Percentiles rank a stretch among this genome's conserved stretches.
phyloP scores from a whole-genome alignment of 1,140 invertebrate species.

The Mycetomoellerius zeteki region DNA sequence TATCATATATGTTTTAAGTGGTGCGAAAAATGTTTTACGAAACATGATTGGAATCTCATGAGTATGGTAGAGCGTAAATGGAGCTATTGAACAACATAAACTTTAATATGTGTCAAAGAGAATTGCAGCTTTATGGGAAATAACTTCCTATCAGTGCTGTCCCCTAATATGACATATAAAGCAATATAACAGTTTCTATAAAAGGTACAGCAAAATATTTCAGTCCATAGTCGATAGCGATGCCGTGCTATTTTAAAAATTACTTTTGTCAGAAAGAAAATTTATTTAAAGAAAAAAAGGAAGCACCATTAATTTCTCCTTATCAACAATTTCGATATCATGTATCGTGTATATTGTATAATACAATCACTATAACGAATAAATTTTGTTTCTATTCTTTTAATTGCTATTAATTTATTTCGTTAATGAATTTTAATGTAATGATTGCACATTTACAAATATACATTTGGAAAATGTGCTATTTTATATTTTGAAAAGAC shows the following conservation, averaged over 20 bases:
- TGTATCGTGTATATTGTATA: background rate
- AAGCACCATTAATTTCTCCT: background rate
- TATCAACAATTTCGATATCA: background rate
- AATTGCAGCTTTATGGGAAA: constrained; percentile 57
- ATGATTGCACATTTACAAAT: background rate
- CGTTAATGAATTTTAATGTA: background rate
- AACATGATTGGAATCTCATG: constrained; percentile 22
- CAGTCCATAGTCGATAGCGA: background rate
- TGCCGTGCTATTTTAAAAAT: background rate
- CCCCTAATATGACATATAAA: constrained; percentile 45
- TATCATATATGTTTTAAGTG: background rate
- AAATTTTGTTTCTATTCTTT: background rate
- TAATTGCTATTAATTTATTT: background rate
- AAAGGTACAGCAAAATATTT: background rate
- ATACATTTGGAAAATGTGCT: background rate
- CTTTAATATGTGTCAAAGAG: constrained; percentile 58
- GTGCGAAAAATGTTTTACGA: background rate
- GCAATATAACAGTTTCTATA: constrained; percentile 31
- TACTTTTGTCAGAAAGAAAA: background rate
- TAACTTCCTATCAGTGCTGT: constrained; percentile 48
- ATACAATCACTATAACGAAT: background rate
- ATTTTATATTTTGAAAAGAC: constrained; percentile 4
- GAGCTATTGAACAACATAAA: constrained; percentile 31
- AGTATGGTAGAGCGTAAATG: constrained; percentile 23
- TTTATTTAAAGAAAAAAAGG: background rate